A percentile compares a stretch with the other conserved stretches of the same genome.
Conservation (phyloP, 1,140 invertebrate species). For the Neoseiulus cucumeris region DNA sequence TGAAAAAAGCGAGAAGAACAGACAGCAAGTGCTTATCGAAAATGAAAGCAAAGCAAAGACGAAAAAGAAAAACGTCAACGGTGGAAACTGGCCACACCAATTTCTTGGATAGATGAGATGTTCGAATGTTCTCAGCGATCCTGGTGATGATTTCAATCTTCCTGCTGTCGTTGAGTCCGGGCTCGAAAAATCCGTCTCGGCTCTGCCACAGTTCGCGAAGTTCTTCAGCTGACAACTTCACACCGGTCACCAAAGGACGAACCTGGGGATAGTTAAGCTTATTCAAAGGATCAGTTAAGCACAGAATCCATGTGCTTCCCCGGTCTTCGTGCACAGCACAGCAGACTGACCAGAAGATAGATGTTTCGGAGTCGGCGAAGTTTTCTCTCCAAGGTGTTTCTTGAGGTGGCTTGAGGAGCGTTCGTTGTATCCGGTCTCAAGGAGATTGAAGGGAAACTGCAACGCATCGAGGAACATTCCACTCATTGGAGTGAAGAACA, state of each 20-base stretch:
- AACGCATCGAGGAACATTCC: no score
- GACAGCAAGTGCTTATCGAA: no score
- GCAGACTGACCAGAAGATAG: neutral
- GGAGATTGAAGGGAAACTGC: no score
- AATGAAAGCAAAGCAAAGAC: no score
- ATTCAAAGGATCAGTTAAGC: neutral
- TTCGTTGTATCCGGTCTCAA: no score
- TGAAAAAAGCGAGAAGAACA: no score
- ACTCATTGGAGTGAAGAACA: no score
- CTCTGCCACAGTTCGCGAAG: neutral
- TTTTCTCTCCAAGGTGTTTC: neutral
- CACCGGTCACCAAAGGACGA: neutral
- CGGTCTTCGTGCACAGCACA: neutral
- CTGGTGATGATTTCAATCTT: neutral
- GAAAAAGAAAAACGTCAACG: no score
- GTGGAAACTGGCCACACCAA: neutral
- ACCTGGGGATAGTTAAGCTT: neutral
- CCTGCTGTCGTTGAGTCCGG: neutral
- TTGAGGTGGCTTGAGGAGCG: no score
- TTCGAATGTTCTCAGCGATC: constrained; percentile 1
- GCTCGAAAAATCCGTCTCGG: constrained; percentile 1
- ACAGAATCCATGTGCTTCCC: neutral
- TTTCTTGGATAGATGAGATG: neutral
- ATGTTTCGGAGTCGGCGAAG: neutral
- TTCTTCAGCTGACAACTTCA: neutral